Percentiles rank a stretch among this genome's conserved stretches.
These are phyloP conservation scores for Brachystomella parvula DNA, from an alignment of 1,140 invertebrate species.

Conservation along the genomic window DNA sequence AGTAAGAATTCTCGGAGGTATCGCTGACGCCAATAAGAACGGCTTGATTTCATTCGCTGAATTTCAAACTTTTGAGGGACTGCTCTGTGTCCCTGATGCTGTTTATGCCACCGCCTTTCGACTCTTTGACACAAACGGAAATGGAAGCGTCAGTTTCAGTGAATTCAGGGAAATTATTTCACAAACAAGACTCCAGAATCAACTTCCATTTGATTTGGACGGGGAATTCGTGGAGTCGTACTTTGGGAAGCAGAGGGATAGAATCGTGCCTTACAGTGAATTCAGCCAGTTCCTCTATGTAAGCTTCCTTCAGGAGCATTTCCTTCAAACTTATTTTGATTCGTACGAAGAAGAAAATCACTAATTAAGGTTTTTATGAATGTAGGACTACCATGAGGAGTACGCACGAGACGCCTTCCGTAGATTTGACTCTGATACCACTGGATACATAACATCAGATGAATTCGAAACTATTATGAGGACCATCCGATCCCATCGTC, in stretches of 20 bases:
- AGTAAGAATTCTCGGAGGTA: conserved; percentile 79
- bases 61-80: conserved; percentile 94
- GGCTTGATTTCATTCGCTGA: conserved; percentile 94
- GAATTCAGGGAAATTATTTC: conserved; percentile 91
- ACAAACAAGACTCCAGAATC: conserved; percentile 82
- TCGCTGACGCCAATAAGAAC: conserved; percentile 95
- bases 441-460: conserved; percentile 19
- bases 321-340: not conserved
- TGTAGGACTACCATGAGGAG: conserved; percentile 94
- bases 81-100: conserved; percentile 92
- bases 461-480: conserved; percentile 20
- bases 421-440: conserved; percentile 4
- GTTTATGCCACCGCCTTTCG: conserved; percentile 97
- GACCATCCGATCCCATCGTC: conserved; percentile 16
- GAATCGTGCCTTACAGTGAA: conserved; percentile 83
- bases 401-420: conserved; percentile 71
- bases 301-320: conserved; percentile 41
- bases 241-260: conserved; percentile 89
- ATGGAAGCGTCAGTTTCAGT: conserved; percentile 45
- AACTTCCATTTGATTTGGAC: conserved; percentile 92
- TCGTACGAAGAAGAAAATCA: not conserved
- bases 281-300: conserved; percentile 96
- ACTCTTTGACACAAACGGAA: conserved; percentile 91
- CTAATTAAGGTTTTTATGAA: conserved; percentile 15
- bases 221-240: conserved; percentile 91